Base-by-base conservation (phyloP, 2,797 vertebrate genomes). In the Enteromius afrohamiltoni region DNA sequence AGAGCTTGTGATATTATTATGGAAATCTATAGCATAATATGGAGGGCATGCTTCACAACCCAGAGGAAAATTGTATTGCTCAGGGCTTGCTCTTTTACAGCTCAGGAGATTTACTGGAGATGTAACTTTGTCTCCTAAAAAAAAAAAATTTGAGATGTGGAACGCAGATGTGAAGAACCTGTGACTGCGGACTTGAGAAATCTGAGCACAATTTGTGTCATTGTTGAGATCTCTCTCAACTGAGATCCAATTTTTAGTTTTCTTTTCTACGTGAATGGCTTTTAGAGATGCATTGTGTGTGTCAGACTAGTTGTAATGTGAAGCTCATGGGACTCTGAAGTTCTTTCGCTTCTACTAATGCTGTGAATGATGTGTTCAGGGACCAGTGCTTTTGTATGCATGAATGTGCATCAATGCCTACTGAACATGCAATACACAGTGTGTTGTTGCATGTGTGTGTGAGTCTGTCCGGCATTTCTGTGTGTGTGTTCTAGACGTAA, bases 1-100 rank as follows among this genome's bases (percentile, higher is more conserved):
- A 76, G 86, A 85, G 77, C 83, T 79, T 88, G 79, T 84, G 73
- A 71, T 82, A 87, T 84, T 87, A 83, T 83, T 87, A 88, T 87
- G 84, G 79, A 88, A 87, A 87, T 85, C 77, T 49, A 45, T 29
- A 84, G 82, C 76, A 85, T 83, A 88, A 84, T 87, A 88, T 84
- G 31, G 77, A 88, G 87, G 84, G 76, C 86, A 84, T 75, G 79
- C 83, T 81, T 88, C 80, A 80, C 82, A 84, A 83, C 79, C 83
- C 26, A 65, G 42, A 64, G 29, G 76, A 65, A 78, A 64, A 45
- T 21, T 31, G 76, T 65, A n/a, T 47, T 76, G 74, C 58, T 65
- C 19, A 13, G 42, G 60, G 60, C 42, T 21, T 77, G 55, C 76
- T 65, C 11, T 19, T 65, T 78, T 10, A 64, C 29, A 49, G 23